Evolutionary conservation across 2,797 vertebrate genomes (phyloP).

Genomic region (Eulemur rubriventer): DNA sequence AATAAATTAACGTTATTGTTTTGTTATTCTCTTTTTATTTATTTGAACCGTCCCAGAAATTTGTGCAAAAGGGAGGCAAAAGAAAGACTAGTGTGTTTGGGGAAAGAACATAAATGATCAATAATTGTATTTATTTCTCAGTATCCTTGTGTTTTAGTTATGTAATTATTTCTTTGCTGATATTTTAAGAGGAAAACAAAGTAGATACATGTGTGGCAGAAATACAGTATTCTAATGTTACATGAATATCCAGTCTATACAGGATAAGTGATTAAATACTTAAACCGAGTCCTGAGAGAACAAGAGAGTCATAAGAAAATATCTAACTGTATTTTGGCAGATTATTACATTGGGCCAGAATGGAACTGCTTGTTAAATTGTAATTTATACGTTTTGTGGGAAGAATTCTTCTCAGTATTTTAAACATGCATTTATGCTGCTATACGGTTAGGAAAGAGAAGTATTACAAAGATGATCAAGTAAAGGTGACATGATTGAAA

Average conservation of each 20-base stretch:
- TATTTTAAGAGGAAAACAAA: neutral
- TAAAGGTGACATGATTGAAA: neutral
- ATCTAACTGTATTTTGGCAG: neutral
- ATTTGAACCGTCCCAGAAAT: neutral
- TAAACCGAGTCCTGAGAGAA: neutral
- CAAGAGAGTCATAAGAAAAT: neutral
- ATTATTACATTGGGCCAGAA: neutral
- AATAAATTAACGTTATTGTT: neutral
- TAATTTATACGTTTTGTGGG: neutral
- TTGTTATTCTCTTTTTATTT: neutral
- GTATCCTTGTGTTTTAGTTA: neutral
- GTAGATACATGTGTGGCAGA: neutral
- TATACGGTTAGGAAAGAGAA: neutral
- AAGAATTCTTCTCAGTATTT: neutral
- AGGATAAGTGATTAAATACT: neutral
- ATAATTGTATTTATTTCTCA: neutral
- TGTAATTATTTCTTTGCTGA: neutral
- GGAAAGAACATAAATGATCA: neutral
- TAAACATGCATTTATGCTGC: neutral
- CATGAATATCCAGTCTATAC: neutral
- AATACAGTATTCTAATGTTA: neutral
- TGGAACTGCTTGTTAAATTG: neutral
- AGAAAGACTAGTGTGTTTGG: neutral
- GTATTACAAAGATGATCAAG: neutral
- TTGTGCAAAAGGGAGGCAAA: neutral